Evolutionary conservation across 2,113 vertebrate species (phyloP).

Genomic region (Zosterops pallidus): DNA sequence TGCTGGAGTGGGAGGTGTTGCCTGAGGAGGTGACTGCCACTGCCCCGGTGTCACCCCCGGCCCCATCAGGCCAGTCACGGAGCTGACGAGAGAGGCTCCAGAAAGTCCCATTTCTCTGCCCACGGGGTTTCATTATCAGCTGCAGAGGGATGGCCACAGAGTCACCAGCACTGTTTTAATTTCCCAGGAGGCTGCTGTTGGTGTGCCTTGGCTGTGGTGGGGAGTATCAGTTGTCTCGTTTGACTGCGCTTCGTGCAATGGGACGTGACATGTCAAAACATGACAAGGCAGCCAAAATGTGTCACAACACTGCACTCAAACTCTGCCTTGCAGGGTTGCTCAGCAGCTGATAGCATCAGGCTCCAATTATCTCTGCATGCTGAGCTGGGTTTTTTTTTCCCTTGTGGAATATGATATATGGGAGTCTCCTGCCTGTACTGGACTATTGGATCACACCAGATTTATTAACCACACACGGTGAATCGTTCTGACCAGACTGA

Average conservation of each 20-base stretch:
- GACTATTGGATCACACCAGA: background rate
- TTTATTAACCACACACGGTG: background rate
- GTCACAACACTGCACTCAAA: constrained; percentile 20
- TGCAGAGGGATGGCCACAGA: background rate
- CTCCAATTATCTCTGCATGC: constrained; percentile 29
- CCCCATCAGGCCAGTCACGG: fast-evolving
- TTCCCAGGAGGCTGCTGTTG: constrained; percentile 51
- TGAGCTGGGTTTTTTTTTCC: constrained; percentile 1
- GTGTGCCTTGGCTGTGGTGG: background rate
- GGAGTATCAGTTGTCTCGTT: background rate
- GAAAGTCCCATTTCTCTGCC: background rate
- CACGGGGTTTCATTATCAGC: background rate
- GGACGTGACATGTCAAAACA: constrained; percentile 49
- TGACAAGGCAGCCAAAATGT: constrained; percentile 36
- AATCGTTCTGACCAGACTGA: background rate
- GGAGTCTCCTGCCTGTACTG: background rate
- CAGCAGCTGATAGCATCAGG: constrained; percentile 36
- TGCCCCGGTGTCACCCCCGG: fast-evolving
- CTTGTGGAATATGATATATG: background rate
- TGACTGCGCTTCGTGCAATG: background rate
- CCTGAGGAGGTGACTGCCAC: background rate
- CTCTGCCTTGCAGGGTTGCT: constrained; percentile 31
- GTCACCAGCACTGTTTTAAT: constrained; percentile 12
- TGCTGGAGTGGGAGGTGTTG: background rate
- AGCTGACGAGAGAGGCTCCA: background rate